phyloP scores from a whole-genome alignment of 2,797 vertebrate species.

The Malacoraja senta region DNA sequence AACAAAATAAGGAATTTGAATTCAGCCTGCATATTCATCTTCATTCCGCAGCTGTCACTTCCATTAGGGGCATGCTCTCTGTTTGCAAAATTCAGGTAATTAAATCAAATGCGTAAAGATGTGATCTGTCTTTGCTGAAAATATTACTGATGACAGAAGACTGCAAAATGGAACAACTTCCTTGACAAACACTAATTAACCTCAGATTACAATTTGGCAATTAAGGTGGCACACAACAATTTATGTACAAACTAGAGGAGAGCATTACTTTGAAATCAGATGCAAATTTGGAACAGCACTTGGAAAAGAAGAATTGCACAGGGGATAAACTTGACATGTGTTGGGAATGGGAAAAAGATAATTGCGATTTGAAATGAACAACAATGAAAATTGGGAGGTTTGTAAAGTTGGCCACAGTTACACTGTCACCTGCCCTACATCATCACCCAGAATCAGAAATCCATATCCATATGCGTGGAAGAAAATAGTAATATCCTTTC shows the following conservation, averaged over 20 bases:
- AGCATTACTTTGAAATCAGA: neutral
- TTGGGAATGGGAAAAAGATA: too few relatives aligned
- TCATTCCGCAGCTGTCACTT: neutral
- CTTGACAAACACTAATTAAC: neutral
- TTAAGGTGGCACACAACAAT: neutral
- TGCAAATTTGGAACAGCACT: neutral
- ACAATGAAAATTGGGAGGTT: too few relatives aligned
- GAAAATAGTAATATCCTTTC: too few relatives aligned
- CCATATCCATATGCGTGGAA: too few relatives aligned
- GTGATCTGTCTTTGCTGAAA: neutral
- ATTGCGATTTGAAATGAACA: too few relatives aligned
- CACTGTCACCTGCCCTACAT: too few relatives aligned
- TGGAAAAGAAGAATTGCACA: neutral
- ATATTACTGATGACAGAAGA: neutral
- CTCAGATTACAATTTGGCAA: neutral
- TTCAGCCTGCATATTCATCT: neutral
- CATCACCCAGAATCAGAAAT: too few relatives aligned
- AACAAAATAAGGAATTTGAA: neutral
- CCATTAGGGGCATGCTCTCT: neutral
- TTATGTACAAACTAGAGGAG: neutral
- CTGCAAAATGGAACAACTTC: neutral
- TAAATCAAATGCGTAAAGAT: neutral
- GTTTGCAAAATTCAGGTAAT: neutral
- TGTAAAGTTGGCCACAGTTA: too few relatives aligned
- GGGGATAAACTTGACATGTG: neutral